A percentile compares a stretch with the other conserved stretches of the same genome.
Evolutionary conservation across 2,888 invertebrate genomes (phyloP).

Genomic region (Vesta saturnalis): DNA sequence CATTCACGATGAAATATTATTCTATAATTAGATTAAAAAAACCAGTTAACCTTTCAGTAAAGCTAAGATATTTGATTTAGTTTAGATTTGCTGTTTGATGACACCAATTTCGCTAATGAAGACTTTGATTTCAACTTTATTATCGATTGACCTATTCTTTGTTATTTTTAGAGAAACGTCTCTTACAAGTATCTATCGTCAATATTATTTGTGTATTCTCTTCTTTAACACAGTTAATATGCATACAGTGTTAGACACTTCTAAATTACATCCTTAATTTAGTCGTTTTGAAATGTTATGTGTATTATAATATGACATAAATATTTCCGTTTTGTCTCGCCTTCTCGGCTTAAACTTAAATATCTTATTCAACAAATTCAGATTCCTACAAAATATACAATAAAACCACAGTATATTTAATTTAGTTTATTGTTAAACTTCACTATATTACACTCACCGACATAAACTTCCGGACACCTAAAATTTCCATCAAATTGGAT

Average conservation of each 20-base stretch:
- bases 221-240: slow-evolving; percentile 20
- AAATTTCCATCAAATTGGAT: no score
- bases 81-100: background rate
- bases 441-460: no score
- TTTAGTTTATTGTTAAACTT: no score
- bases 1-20: no score
- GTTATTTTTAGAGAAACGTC: background rate
- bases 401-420: no score
- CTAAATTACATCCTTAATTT: slow-evolving; percentile 34
- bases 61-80: background rate
- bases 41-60: background rate
- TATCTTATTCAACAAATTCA: background rate
- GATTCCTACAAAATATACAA: background rate
- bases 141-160: background rate
- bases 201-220: slow-evolving; percentile 18
- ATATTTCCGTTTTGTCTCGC: slow-evolving; percentile 29
- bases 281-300: slow-evolving; percentile 29
- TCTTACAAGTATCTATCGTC: background rate
- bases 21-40: background rate
- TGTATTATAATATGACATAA: slow-evolving; percentile 20
- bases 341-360: background rate
- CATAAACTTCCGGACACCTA: no score
- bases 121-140: background rate
- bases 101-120: background rate
- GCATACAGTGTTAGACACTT: slow-evolving; percentile 29